phyloP scores from a whole-genome alignment of 2,113 vertebrate genomes.

The Myotis yumanensis region DNA sequence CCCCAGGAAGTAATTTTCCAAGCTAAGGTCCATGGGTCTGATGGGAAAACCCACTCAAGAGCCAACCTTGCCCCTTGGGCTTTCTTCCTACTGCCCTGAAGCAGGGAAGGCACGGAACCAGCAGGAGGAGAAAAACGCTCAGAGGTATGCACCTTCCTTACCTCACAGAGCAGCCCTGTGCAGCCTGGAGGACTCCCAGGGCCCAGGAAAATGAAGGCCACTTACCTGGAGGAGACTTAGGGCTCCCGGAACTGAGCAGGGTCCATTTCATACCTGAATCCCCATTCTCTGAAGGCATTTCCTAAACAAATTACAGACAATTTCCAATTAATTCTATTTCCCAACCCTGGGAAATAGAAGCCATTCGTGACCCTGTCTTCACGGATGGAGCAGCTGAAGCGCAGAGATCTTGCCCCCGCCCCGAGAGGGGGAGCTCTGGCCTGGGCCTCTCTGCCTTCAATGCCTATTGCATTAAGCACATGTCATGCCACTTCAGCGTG shows the following conservation, averaged over 20 bases:
- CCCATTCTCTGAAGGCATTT: conserved; percentile 50
- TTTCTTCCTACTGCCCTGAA: not conserved
- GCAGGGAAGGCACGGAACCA: not conserved
- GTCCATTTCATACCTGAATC: conserved; percentile 54
- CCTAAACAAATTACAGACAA: conserved; percentile 58
- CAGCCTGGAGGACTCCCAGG: not conserved
- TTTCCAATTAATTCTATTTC: not conserved
- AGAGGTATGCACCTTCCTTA: not conserved
- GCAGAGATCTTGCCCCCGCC: too few relatives aligned
- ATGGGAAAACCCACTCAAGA: not conserved
- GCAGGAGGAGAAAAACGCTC: not conserved
- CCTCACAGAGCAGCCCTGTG: not conserved
- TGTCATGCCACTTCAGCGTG: not conserved
- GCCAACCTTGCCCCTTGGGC: not conserved
- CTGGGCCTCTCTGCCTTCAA: not conserved
- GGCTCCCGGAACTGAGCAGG: conserved; percentile 61
- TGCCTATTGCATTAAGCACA: not conserved
- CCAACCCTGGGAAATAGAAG: not conserved
- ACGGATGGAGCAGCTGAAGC: not conserved
- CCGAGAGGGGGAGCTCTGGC: too few relatives aligned
- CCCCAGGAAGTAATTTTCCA: conserved; percentile 27
- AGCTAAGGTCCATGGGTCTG: not conserved
- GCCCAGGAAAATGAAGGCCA: not conserved
- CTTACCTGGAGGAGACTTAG: conserved; percentile 72
- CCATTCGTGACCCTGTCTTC: not conserved